A percentile compares a stretch with the other conserved stretches of the same genome.
phyloP scores from a whole-genome alignment of 1,140 invertebrate species.

The Aphaenogaster rudis region DNA sequence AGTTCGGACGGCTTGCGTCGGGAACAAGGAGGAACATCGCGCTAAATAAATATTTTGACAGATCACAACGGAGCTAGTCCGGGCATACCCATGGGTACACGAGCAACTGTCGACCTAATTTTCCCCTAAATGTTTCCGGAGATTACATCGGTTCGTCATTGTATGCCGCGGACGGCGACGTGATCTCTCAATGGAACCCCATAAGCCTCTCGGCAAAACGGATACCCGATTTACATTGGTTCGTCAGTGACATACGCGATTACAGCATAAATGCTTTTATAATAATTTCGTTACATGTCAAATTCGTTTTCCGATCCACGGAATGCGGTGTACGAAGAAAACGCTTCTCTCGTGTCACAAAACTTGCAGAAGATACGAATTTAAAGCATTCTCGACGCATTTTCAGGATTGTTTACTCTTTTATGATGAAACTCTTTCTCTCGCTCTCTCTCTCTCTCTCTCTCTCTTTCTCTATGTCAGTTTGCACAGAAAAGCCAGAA shows the following conservation, averaged over 20 bases:
- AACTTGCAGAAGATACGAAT: background rate
- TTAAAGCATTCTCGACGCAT: background rate
- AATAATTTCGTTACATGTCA: constrained; percentile 17
- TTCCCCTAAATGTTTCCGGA: constrained; percentile 86
- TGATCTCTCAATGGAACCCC: constrained; percentile 68
- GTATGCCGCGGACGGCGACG: constrained; percentile 73
- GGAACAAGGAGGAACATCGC: constrained; percentile 62
- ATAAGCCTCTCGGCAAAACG: constrained; percentile 73
- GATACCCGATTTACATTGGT: constrained; percentile 46
- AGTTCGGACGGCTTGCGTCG: constrained; percentile 30
- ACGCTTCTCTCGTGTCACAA: background rate
- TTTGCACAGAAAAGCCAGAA: background rate
- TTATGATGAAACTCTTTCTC: background rate
- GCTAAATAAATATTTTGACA: constrained; percentile 84
- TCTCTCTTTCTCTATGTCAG: background rate
- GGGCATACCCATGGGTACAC: constrained; percentile 77
- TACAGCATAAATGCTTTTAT: constrained; percentile 15
- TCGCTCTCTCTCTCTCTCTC: background rate
- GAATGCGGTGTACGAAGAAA: background rate
- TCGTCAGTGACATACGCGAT: constrained; percentile 15
- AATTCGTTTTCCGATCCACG: background rate
- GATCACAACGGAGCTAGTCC: constrained; percentile 65
- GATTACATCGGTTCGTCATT: constrained; percentile 86
- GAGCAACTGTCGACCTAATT: constrained; percentile 86
- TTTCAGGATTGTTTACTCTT: background rate